These are phyloP conservation scores for Aromia moschata DNA, from an alignment of 2,888 invertebrate genomes.

Conservation along the genomic window DNA sequence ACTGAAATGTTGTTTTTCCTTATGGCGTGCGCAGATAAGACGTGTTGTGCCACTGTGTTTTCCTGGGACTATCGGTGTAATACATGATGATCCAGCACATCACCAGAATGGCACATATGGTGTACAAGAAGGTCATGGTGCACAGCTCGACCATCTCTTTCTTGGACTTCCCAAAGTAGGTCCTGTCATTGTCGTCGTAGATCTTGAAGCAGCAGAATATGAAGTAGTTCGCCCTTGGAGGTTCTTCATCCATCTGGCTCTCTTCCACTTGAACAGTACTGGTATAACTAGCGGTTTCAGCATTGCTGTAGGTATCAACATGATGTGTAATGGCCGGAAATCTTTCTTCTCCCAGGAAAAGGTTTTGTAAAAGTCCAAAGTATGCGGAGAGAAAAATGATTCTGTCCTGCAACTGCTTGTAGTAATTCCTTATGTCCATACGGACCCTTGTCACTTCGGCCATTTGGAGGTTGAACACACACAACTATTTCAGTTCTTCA, in stretches of 20 bases:
- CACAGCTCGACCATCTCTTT: not conserved
- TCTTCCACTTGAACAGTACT: constrained; percentile 8
- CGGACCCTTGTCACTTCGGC: not conserved
- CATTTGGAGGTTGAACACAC: not conserved
- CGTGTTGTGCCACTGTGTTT: too few species aligned
- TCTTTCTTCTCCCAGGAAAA: not conserved
- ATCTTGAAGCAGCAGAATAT: not conserved
- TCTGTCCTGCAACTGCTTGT: not conserved
- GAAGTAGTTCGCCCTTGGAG: not conserved
- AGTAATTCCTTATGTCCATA: not conserved
- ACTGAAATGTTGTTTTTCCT: too few species aligned
- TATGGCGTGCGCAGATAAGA: not conserved
- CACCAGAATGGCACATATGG: not conserved
- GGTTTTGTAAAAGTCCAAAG: not conserved
- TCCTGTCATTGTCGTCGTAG: not conserved
- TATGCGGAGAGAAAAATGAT: not conserved
- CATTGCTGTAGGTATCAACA: not conserved
- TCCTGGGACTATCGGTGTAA: not conserved
- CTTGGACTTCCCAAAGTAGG: constrained; percentile 2
- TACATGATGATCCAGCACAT: not conserved
- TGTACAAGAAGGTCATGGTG: not conserved
- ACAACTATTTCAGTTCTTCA: too few species aligned
- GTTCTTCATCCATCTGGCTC: not conserved
- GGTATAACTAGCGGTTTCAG: not conserved
- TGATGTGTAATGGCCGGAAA: not conserved